phyloP scores from a whole-genome alignment of 2,888 invertebrate genomes.

The Parapristionchus giblindavisi region DNA sequence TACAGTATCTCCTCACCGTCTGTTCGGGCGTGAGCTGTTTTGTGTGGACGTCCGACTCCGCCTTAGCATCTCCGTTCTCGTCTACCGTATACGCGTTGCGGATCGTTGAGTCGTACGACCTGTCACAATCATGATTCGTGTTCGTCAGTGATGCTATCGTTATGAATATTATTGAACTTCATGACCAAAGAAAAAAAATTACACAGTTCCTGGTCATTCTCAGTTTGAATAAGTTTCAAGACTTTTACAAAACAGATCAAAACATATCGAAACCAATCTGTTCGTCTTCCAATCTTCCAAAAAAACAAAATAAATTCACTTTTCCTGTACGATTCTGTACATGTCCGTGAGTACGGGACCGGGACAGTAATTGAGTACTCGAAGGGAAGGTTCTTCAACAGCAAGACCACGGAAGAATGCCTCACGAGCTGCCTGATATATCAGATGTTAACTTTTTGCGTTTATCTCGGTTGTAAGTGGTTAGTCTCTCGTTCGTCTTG shows the following conservation, averaged over 20 bases:
- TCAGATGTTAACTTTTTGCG: background rate
- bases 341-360: constrained; percentile 71
- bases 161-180: too few relatives aligned
- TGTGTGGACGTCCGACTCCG: constrained; percentile 37
- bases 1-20: constrained; percentile 26
- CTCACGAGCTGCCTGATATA: constrained; percentile 70
- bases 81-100: constrained; percentile 34
- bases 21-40: constrained; percentile 30
- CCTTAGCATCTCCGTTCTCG: constrained; percentile 40
- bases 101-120: constrained; percentile 33
- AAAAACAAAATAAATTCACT: too few relatives aligned
- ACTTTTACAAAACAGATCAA: too few relatives aligned
- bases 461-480: too few relatives aligned
- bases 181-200: too few relatives aligned
- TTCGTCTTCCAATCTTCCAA: too few relatives aligned
- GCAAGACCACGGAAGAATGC: constrained; percentile 70
- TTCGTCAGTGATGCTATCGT: too few relatives aligned
- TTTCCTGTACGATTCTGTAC: constrained; percentile 70
- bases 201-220: background rate
- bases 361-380: constrained; percentile 71
- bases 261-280: too few relatives aligned
- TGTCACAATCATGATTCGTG: background rate
- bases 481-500: too few relatives aligned
- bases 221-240: too few relatives aligned
- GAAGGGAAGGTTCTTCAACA: constrained; percentile 65